Conservation (phyloP, 2,113 vertebrate genomes). For the Cygnus atratus region DNA sequence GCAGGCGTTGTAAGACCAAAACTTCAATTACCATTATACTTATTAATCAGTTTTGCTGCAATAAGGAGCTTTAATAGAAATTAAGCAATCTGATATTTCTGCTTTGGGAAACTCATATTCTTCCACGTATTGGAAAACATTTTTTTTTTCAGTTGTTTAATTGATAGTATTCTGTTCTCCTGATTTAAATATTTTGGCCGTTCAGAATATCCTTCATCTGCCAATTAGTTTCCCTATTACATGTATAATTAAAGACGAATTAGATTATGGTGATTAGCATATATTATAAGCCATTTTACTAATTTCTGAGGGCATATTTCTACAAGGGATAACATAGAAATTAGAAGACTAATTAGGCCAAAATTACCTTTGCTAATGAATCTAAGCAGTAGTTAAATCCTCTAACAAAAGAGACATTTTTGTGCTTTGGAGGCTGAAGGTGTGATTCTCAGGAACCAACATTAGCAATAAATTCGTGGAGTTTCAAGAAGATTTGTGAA, state of each 20-base stretch:
- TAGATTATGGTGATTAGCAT: constrained; percentile 75
- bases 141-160: neutral
- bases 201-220: constrained; percentile 50
- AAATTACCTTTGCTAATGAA: constrained; percentile 76
- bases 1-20: neutral
- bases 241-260: constrained; percentile 73
- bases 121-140: neutral
- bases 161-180: neutral
- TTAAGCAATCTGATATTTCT: neutral
- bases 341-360: constrained; percentile 71
- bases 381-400: constrained; percentile 59
- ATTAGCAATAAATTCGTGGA: neutral
- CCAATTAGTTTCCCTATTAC: constrained; percentile 64
- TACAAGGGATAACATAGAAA: constrained; percentile 71
- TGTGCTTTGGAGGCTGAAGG: neutral
- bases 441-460: neutral
- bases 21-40: neutral
- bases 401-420: constrained; percentile 40
- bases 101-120: neutral
- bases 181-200: constrained; percentile 33
- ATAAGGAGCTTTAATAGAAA: neutral
- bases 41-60: neutral
- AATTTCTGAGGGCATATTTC: constrained; percentile 72
- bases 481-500: neutral
- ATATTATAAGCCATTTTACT: constrained; percentile 72